These are phyloP conservation scores for Papilio machaon DNA, from an alignment of 1,140 invertebrate species.

Conservation along the genomic window DNA sequence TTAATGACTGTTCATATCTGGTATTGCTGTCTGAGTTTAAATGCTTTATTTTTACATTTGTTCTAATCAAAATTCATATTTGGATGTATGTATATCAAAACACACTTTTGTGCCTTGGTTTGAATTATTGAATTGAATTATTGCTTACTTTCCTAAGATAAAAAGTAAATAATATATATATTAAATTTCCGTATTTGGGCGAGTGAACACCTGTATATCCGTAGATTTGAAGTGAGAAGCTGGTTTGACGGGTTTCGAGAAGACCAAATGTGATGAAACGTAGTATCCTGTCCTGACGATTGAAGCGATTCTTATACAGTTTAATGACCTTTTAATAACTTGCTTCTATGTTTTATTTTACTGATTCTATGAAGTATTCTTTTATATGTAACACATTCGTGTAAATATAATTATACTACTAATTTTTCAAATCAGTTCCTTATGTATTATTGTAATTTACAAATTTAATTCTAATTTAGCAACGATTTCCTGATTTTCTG, in stretches of 20 bases:
- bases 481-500: neutral
- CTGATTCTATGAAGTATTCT: neutral
- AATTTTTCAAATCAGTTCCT: neutral
- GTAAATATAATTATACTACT: neutral
- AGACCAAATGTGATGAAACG: constrained; percentile 24
- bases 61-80: neutral
- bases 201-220: neutral
- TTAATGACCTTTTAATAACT: constrained; percentile 17
- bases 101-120: neutral
- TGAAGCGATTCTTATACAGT: constrained; percentile 7
- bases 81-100: neutral
- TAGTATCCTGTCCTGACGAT: constrained; percentile 3
- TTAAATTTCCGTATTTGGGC: neutral
- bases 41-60: neutral
- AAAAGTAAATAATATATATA: neutral
- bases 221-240: neutral
- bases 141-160: neutral
- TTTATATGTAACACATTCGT: neutral
- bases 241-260: constrained; percentile 30
- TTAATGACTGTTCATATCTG: neutral
- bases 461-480: neutral
- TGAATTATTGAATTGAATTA: too few relatives aligned
- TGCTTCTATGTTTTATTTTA: constrained; percentile 3
- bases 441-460: neutral
- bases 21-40: neutral